Percentiles rank a stretch among this genome's conserved stretches.
These are phyloP conservation scores for Xylocampa areola DNA, from an alignment of 2,888 invertebrate species.

Conservation along the genomic window DNA sequence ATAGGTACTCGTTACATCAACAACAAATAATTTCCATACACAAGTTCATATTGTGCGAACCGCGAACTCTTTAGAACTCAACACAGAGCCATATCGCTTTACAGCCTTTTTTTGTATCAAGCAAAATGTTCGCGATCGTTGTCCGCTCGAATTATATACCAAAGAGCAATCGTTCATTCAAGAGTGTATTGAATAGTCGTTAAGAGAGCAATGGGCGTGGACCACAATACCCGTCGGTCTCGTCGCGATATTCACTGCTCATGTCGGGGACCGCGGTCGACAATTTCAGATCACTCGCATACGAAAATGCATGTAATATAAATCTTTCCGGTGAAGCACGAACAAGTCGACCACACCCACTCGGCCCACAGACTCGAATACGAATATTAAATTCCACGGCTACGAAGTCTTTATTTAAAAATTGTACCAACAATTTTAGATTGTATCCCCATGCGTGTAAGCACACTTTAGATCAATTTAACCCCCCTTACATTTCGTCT, in stretches of 20 bases:
- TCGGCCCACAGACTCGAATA: conserved; percentile 83
- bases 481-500: conserved; percentile 64
- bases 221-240: conserved; percentile 80
- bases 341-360: conserved; percentile 88
- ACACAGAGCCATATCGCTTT: conserved; percentile 82
- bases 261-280: conserved; percentile 73
- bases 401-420: conserved; percentile 84
- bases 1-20: conserved; percentile 47
- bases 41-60: conserved; percentile 67
- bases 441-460: conserved; percentile 76
- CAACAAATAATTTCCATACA: conserved; percentile 71
- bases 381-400: conserved; percentile 88
- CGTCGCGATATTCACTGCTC: conserved; percentile 62
- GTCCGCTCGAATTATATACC: conserved; percentile 84
- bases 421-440: conserved; percentile 77
- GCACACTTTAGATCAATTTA: conserved; percentile 69
- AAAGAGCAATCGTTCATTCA: conserved; percentile 89
- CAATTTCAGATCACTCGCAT: conserved; percentile 88
- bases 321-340: conserved; percentile 89
- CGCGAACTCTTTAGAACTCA: conserved; percentile 69
- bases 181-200: conserved; percentile 88
- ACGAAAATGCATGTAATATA: conserved; percentile 89
- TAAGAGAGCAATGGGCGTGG: conserved; percentile 85
- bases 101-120: conserved; percentile 80
- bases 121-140: conserved; percentile 76